Evolutionary conservation across 2,113 vertebrate species (phyloP), one percentile per base, ranked within the genome.

Genomic region (Corvus moneduloides): DNA sequence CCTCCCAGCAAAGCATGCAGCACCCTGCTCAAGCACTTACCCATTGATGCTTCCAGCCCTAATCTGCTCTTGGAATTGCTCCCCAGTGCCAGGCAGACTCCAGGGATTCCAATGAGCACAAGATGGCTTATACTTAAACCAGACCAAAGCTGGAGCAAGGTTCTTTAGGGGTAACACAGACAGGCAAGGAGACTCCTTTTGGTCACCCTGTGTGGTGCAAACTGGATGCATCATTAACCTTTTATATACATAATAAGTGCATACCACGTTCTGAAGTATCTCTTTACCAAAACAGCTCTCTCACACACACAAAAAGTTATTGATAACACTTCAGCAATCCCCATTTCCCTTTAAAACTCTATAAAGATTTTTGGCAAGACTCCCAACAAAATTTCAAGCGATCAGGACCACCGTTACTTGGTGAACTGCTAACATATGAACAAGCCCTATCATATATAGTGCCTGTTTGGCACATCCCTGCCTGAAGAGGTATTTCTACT

Each of bases 41-140:
- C 89, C 90, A 71, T 2, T 35, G 96, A 93, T 44, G 63, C 73
- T 39, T 89, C 85, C 83, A 92, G 30, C 76, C 72, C 90, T 96
- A 93, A 94, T 94, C 96, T 93, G 73, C 92, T 78, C 83, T 27
- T 90, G 76, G 92, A 90, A 95, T 69, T 68, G 93, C 35, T 89
- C 66, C 83, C 76, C 83, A 90, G 94, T 94, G 94, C 96, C 94
- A 96, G 92, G 92, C 94, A 94, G 92, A 54, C 93, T 52, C 79
- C 1, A 44, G 73, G 88, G 93, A 93, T 93, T 93, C 76, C 93
- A 77, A 11, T 1, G n/a, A 94, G 79, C 79, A 84, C 92, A 75
- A 95, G 64, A 15, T 91, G 81, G 74, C 67, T 95, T 95, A 66
- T 21, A 58, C 67, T 79, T 83, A 79, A 75, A 83, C 54, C 39